Percentiles rank a stretch among this genome's conserved stretches.
Evolutionary conservation across 2,113 vertebrate genomes (phyloP).

Genomic region (Pristiophorus japonicus): DNA sequence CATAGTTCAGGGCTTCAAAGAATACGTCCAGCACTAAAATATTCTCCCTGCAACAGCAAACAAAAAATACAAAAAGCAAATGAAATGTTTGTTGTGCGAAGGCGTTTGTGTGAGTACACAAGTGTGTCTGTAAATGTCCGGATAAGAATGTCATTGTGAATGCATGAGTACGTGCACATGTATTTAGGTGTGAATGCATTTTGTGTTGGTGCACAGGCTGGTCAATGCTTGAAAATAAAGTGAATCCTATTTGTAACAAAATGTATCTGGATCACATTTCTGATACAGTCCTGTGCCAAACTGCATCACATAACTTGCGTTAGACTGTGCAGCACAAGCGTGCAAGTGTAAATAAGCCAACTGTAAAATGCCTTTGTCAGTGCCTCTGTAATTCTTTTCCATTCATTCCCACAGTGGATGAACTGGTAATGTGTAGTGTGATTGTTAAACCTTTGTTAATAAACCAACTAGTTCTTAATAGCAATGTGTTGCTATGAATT

Average conservation of each 20-base stretch:
- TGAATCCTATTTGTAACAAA: not conserved
- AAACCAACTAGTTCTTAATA: too few relatives aligned
- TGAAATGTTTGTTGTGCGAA: not conserved
- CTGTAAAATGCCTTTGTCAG: not conserved
- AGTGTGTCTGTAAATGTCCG: not conserved
- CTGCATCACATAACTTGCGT: not conserved
- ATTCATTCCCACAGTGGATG: too few relatives aligned
- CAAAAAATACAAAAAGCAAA: slow-evolving; percentile 38
- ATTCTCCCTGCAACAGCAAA: slow-evolving; percentile 76
- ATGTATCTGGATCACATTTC: not conserved
- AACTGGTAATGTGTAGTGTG: too few relatives aligned
- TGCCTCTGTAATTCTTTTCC: not conserved
- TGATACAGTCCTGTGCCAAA: not conserved
- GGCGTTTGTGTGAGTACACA: not conserved
- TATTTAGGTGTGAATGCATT: not conserved
- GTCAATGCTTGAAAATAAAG: not conserved
- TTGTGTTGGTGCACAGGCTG: not conserved
- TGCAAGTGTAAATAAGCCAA: not conserved
- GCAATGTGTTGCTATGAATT: too few relatives aligned
- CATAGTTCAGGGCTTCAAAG: slow-evolving; percentile 96
- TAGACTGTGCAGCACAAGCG: not conserved
- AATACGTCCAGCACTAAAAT: slow-evolving; percentile 96
- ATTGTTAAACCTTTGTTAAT: too few relatives aligned
- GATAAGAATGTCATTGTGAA: not conserved
- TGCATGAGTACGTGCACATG: not conserved